Base-by-base conservation (phyloP, 1,140 invertebrate genomes). In the Vanessa tameamea region DNA sequence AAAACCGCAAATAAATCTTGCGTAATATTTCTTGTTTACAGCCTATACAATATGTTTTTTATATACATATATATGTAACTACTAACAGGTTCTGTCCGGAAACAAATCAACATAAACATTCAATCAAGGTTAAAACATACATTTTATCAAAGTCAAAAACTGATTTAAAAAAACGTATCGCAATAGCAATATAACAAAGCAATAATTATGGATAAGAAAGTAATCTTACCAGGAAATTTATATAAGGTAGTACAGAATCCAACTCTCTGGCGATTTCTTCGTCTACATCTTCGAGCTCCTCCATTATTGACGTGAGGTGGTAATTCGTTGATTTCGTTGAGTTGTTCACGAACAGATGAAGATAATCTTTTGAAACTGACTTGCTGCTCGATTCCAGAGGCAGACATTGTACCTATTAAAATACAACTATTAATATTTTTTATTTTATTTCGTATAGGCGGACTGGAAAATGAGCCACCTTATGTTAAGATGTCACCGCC, bases 191-290 rank as follows among this genome's bases (percentile, higher is more conserved):
- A 31, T 31, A 31, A 31, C 26, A 31, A 31, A 31, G 3, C 26
- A 31, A 31, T 31, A 3, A 31, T 31, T 31, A 31, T 3, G 6
- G 3, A 48, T 26, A 11, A 26, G 47, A 31, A 20, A 11, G 59
- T 65, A 59, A n/a, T 67, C 57, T 79, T 73, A 79, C 78, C 66
- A 77, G 71, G 47, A 79, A 79, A 71, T 77, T 79, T n/a, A 79
- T 68, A 26, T 73, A 79, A 0, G 78, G 78, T 26, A 80, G 53
- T 20, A 78, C 23, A 26, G 73, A 55, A 8, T 73, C 59, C 14
- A 80, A 43, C 15, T 75, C 47, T 3, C 59, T 55, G 7, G 69
- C 51, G 26, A 80, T 64, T 23, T 73, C 37, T 7, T 75, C 31
- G 11, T 80, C 67, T 3, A 77, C 72, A 0, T 66, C 37, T 9